These are phyloP conservation scores for Bubo bubo DNA, from an alignment of 2,113 vertebrate species.

Conservation along the genomic window DNA sequence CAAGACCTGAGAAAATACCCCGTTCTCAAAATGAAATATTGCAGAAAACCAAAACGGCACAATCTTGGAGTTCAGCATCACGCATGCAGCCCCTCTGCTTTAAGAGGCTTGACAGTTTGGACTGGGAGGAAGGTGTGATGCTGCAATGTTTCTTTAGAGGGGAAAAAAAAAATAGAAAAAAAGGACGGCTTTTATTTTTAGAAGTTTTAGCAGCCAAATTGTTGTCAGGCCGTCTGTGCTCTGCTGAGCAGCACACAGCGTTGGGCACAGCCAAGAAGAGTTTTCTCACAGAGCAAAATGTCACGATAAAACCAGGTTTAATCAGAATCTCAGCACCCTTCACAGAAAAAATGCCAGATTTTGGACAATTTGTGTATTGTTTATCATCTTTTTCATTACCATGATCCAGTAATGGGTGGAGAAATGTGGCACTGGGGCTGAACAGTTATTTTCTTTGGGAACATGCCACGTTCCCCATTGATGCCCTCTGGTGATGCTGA, in stretches of 20 bases:
- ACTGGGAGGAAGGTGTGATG: background rate
- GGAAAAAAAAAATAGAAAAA: background rate
- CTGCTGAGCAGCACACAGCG: background rate
- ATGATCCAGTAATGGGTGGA: background rate
- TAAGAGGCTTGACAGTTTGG: background rate
- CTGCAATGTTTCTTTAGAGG: background rate
- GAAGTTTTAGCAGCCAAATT: conserved; percentile 33
- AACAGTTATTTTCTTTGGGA: background rate
- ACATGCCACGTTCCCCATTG: background rate
- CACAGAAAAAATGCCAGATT: background rate
- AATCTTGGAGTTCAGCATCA: background rate
- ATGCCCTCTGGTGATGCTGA: background rate
- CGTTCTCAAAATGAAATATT: accelerated
- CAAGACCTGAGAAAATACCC: background rate
- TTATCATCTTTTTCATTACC: background rate
- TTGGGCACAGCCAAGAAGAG: background rate
- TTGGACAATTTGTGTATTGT: background rate
- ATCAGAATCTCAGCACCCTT: background rate
- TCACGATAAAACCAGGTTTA: background rate
- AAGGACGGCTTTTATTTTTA: conserved; percentile 27
- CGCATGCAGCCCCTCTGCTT: background rate
- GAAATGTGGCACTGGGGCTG: background rate
- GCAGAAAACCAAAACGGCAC: background rate
- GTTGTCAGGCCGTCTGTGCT: conserved; percentile 39
- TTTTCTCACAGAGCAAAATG: conserved; percentile 30